phyloP scores from a whole-genome alignment of 2,888 invertebrate species.

The Galeruca laticollis region DNA sequence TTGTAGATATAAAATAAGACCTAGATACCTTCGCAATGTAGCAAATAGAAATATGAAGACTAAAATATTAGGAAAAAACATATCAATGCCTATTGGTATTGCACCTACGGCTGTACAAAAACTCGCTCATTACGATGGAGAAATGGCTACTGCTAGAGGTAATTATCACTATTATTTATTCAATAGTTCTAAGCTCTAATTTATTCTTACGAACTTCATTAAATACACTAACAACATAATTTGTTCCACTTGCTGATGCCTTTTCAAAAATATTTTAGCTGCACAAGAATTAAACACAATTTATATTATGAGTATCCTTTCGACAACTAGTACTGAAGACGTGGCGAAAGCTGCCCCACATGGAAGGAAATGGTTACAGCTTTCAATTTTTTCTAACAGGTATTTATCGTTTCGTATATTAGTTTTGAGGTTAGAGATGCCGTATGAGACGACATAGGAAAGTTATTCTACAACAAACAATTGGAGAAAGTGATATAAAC shows the following conservation, averaged over 20 bases:
- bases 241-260: background rate
- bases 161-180: constrained; percentile 49
- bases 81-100: constrained; percentile 83
- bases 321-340: constrained; percentile 90
- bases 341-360: constrained; percentile 82
- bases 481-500: no score
- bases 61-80: constrained; percentile 73
- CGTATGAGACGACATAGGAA: no score
- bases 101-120: constrained; percentile 92
- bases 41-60: constrained; percentile 73
- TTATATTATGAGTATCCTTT: constrained; percentile 86
- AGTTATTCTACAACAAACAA: no score
- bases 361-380: constrained; percentile 89
- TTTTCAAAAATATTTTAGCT: constrained; percentile 69
- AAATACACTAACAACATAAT: no score
- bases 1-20: constrained; percentile 79
- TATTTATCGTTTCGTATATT: constrained; percentile 56
- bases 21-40: constrained; percentile 82
- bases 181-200: no score
- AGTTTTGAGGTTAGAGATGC: no score
- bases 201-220: no score
- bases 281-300: constrained; percentile 81
- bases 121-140: constrained; percentile 92
- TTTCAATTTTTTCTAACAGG: constrained; percentile 90
- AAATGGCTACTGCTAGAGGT: constrained; percentile 85